phyloP scores from a whole-genome alignment of 2,888 invertebrate species.

The Mactromeris polynyma region DNA sequence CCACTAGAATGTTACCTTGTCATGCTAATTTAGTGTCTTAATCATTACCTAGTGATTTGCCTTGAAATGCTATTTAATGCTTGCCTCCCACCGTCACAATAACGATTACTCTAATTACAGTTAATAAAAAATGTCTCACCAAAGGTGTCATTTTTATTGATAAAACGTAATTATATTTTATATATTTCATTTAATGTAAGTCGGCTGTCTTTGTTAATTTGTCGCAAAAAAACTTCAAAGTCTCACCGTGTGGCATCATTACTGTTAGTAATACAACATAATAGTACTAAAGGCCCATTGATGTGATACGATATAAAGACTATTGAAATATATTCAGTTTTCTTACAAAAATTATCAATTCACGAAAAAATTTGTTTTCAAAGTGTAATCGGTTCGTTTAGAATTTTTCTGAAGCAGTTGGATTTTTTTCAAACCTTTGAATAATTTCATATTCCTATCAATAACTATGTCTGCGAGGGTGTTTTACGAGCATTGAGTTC shows the following conservation, averaged over 20 bases:
- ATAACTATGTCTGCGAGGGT: neutral
- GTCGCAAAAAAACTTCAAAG: neutral
- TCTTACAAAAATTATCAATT: neutral
- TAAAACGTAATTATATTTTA: neutral
- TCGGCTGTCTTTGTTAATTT: neutral
- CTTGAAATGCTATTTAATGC: neutral
- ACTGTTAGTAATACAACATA: neutral
- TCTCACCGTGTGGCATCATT: neutral
- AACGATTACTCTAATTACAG: neutral
- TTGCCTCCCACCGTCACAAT: neutral
- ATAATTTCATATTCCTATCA: too few relatives aligned
- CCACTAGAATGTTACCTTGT: neutral
- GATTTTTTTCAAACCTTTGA: too few relatives aligned
- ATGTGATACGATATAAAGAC: neutral
- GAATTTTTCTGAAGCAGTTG: neutral
- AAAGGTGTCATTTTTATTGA: neutral
- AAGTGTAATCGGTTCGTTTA: neutral
- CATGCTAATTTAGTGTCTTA: neutral
- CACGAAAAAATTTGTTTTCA: neutral
- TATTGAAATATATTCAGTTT: neutral
- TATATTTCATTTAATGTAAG: neutral
- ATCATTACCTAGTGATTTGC: neutral
- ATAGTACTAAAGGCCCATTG: neutral
- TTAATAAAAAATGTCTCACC: neutral
- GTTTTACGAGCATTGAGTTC: neutral